A percentile compares a stretch with the other conserved stretches of the same genome.
These are phyloP conservation scores for Apostichopus parvimensis DNA, from an alignment of 35 echinoderm and acorn worm species.

Conservation along the genomic window DNA sequence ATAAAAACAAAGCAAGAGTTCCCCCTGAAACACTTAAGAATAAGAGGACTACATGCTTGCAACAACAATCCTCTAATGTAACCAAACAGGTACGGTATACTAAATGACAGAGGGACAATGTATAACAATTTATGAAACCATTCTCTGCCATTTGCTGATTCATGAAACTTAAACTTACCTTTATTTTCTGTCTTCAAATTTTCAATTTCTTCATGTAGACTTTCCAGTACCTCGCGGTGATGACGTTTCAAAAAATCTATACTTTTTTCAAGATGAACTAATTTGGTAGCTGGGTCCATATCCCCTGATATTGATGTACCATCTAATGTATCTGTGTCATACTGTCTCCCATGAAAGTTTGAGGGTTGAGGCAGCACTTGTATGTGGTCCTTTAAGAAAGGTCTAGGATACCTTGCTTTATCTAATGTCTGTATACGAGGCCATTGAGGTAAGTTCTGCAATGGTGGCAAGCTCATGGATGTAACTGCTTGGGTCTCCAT, in stretches of 20 bases:
- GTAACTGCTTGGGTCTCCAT: conserved; percentile 71
- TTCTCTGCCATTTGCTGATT: no score
- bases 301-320: conserved; percentile 55
- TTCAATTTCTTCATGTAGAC: conserved; percentile 94
- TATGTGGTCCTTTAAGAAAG: conserved; percentile 89
- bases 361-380: conserved; percentile 71
- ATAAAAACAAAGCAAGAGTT: no score
- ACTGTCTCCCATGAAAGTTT: conserved; percentile 17
- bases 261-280: conserved; percentile 86
- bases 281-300: conserved; percentile 62
- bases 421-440: conserved; percentile 84
- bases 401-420: conserved; percentile 88
- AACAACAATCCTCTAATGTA: no score
- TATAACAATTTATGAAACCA: no score
- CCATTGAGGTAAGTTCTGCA: conserved; percentile 96
- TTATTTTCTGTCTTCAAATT: conserved; percentile 93
- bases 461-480: conserved; percentile 82
- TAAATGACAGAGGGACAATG: no score
- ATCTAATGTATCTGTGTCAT: conserved; percentile 71
- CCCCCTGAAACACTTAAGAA: background rate
- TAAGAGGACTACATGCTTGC: background rate
- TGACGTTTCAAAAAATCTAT: conserved; percentile 92
- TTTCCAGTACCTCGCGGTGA: conserved; percentile 82
- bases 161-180: conserved; percentile 52
- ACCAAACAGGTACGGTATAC: no score